Base-by-base conservation (phyloP, 1,140 invertebrate species). In the Ceratoteleas bidentatus region DNA sequence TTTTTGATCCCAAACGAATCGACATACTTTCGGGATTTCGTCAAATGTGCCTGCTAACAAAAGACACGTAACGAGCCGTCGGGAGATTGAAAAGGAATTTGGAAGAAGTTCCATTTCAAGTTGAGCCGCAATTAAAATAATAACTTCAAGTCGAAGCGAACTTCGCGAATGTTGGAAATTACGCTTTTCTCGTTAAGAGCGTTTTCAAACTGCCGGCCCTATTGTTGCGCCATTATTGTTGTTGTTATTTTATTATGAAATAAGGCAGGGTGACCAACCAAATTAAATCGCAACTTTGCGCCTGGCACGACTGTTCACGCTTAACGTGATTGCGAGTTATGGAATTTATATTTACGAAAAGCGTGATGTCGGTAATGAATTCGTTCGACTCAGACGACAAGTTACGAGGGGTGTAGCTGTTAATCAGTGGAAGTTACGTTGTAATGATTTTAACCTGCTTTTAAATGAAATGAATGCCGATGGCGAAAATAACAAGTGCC, bases 81-180 rank as follows among this genome's bases (percentile, higher is more conserved):
- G 15, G 72, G 50, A 56, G 52, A 70, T 64, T 62, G 49, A 36
- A 57, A 61, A 62, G 34, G 58, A 70, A 70, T 78, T 78, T 47
- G 75, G 64, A 64, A 62, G 34, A 58, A 70, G 53, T 78, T 78
- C 58, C 58, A 65, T 78, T 65, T 58, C 47, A 24, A 58, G 40
- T 69, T 77, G 62, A 68, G 36, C 60, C 34, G 53, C 60, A 70
- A 70, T 78, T 69, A 77, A 77, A 77, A 77, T 70, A 77, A 77
- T 70, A 77, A 65, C 74, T 62, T 58, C 13, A 13, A 52, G 14
- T 13, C 40, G 24, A 11, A 3, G 49, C 16, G 70, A 74, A 70
- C 40, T 77, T 69, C 3, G 64, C 58, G 47, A 50, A 32, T 64
- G 13, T 49, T 16, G 24, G 16, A 60, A 77, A 66, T 60, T 68